These are phyloP conservation scores for Pteruthius melanotis DNA, from an alignment of 2,113 vertebrate species.

Conservation along the genomic window DNA sequence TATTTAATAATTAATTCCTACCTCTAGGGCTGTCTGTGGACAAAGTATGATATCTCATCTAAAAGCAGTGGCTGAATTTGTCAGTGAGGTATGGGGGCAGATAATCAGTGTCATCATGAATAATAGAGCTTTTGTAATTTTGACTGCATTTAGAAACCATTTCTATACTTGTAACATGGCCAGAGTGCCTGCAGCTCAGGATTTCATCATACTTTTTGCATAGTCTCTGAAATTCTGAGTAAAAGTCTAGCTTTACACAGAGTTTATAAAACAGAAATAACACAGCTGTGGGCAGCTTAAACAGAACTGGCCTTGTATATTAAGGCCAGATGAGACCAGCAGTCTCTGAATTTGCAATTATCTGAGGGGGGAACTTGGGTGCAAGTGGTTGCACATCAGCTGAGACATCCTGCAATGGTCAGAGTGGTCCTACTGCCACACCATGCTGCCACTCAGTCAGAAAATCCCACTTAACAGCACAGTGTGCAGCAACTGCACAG, in stretches of 20 bases:
- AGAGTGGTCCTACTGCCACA: neutral
- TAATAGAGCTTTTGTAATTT: conserved; percentile 76
- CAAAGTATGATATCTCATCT: conserved; percentile 52
- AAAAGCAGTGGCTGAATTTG: conserved; percentile 48
- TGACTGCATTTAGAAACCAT: conserved; percentile 65
- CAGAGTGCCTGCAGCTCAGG: conserved; percentile 53
- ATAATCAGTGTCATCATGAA: conserved; percentile 69
- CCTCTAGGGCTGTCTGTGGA: conserved; percentile 72
- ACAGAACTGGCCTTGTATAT: neutral
- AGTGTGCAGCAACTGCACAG: neutral
- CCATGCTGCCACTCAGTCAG: neutral
- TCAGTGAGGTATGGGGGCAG: conserved; percentile 36
- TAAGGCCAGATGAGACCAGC: neutral
- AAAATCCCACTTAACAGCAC: neutral
- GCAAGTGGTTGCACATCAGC: neutral
- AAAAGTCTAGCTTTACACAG: neutral
- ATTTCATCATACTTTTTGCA: neutral
- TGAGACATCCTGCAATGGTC: neutral
- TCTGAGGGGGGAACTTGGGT: neutral
- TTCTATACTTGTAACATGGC: conserved; percentile 46
- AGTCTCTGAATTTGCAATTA: neutral
- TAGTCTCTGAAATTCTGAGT: neutral
- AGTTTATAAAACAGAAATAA: neutral
- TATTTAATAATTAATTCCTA: conserved; percentile 77
- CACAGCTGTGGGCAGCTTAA: neutral